Evolutionary conservation across 1,140 invertebrate genomes (phyloP).

Genomic region (Anoplolepis gracilipes): DNA sequence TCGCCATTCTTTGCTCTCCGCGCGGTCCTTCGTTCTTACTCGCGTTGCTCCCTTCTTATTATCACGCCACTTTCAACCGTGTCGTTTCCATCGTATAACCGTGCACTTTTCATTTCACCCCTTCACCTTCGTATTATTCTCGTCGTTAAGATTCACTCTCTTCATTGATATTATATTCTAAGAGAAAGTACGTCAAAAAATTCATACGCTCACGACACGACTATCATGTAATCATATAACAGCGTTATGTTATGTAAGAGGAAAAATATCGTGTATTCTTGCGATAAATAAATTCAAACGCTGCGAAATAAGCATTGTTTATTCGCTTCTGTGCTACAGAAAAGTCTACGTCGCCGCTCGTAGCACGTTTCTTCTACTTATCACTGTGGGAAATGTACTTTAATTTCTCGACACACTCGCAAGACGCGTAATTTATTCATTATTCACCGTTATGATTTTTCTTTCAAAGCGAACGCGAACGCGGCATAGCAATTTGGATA

Average conservation of each 20-base stretch:
- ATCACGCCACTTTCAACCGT: constrained; percentile 40
- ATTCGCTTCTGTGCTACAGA: constrained; percentile 11
- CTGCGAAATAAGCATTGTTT: constrained; percentile 42
- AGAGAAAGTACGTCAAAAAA: constrained; percentile 15
- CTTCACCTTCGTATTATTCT: constrained; percentile 60
- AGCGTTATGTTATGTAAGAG: background rate
- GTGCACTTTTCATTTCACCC: constrained; percentile 49
- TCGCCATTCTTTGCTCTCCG: constrained; percentile 32
- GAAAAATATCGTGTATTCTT: background rate
- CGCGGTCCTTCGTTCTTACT: background rate
- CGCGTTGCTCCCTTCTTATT: constrained; percentile 48
- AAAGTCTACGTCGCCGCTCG: background rate
- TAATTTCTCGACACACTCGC: constrained; percentile 56
- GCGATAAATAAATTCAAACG: constrained; percentile 15
- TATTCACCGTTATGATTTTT: constrained; percentile 68
- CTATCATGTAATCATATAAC: background rate
- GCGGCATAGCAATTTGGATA: constrained; percentile 68
- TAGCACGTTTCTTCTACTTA: background rate
- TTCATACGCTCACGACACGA: background rate
- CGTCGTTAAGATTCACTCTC: constrained; percentile 61
- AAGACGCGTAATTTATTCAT: constrained; percentile 61
- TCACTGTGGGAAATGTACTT: constrained; percentile 60
- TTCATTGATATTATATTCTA: constrained; percentile 65
- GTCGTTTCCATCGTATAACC: constrained; percentile 24
- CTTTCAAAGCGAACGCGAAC: constrained; percentile 66